A percentile compares a stretch with the other conserved stretches of the same genome.
Conservation (phyloP, 2,797 vertebrate genomes). For the Anolis apletophallus region DNA sequence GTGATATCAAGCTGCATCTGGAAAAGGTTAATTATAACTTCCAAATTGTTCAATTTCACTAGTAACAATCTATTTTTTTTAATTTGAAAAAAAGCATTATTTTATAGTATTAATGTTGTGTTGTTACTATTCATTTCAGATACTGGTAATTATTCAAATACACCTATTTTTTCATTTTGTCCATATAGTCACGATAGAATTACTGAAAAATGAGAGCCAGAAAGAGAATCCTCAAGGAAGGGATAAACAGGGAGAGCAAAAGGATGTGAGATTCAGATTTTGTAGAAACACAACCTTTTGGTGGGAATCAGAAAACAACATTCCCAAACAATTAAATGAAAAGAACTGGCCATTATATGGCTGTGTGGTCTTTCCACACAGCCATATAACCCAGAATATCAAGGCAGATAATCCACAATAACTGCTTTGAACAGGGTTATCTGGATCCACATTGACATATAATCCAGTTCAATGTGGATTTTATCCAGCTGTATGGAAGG, state of each 20-base stretch:
- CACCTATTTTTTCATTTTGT: not conserved
- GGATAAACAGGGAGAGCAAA: not conserved
- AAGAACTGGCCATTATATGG: not conserved
- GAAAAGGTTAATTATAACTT: not conserved
- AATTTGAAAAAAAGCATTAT: not conserved
- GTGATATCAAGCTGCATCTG: too few species aligned
- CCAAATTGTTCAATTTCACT: not conserved
- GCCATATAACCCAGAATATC: too few species aligned
- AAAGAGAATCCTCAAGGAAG: not conserved
- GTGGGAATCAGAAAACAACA: not conserved
- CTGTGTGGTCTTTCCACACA: too few species aligned
- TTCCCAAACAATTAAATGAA: not conserved
- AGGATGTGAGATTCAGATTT: not conserved
- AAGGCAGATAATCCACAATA: too few species aligned
- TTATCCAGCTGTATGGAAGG: too few species aligned
- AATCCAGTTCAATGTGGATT: too few species aligned
- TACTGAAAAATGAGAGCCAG: not conserved
- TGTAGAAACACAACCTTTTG: not conserved
- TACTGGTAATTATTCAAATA: not conserved
- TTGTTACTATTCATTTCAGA: not conserved
- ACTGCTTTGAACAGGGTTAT: too few species aligned
- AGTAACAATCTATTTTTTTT: not conserved
- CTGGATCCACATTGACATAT: too few species aligned
- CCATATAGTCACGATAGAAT: not conserved
- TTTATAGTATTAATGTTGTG: not conserved